Percentiles rank a stretch among this genome's conserved stretches.
These are phyloP conservation scores for Alethe diademata DNA, from an alignment of 2,113 vertebrate species.

Conservation along the genomic window DNA sequence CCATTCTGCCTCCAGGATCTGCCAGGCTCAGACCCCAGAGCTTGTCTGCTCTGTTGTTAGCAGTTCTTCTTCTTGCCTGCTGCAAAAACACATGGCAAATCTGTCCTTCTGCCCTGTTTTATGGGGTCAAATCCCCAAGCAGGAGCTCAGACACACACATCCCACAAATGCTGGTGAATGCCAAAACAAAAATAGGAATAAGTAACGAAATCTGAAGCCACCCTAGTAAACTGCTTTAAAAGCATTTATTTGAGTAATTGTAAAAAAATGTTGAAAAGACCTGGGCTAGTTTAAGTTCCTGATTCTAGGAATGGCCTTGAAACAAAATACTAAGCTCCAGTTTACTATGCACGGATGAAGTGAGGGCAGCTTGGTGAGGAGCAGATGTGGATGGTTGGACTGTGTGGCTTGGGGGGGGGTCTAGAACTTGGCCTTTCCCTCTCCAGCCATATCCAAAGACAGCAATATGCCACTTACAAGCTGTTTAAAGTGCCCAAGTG, in stretches of 20 bases:
- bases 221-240: background rate
- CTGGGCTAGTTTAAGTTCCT: background rate
- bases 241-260: background rate
- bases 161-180: background rate
- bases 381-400: background rate
- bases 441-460: background rate
- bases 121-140: background rate
- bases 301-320: background rate
- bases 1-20: background rate
- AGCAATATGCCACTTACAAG: background rate
- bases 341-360: fast-evolving
- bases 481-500: background rate
- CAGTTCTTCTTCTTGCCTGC: background rate
- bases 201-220: background rate
- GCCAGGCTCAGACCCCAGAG: background rate
- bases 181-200: background rate
- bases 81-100: background rate
- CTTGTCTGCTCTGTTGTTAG: background rate
- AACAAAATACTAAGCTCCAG: background rate
- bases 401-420: too few relatives aligned
- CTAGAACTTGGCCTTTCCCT: background rate
- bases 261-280: background rate
- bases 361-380: background rate
- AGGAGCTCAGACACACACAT: background rate
- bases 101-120: background rate